Base-by-base conservation (phyloP, 2,888 invertebrate genomes). In the Pachymerium ferrugineum region DNA sequence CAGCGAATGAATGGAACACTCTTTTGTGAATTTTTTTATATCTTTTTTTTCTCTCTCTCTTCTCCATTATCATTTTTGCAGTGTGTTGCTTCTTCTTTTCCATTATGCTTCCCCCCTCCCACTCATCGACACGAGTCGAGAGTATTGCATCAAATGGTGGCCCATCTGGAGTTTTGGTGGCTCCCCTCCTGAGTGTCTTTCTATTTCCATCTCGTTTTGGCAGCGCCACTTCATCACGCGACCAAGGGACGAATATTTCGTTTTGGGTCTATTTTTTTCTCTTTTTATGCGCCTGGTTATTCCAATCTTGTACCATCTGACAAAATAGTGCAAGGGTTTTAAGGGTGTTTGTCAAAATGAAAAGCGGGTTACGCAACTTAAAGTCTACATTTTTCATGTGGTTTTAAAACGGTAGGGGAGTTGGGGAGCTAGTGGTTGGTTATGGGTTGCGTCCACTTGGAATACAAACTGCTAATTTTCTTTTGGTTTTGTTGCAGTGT, bases 111-210 rank as follows among this genome's bases (percentile, higher is more conserved):
- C 12, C 14, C 25, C 54, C 28, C 54, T 54, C 54, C 22, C 54
- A 8, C 54, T 22, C 54, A 54, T 54, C 54, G 54, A 54, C 54
- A 54, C 54, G 25, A 47, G 54, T 54, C 22, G 54, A 10, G 54
- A 54, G 54, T 54, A 54, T 54, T 22, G 54, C 54, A 54, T 54
- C 54, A 54, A 54, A 54, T 54, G 54, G 54, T 54, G 54, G 54
- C 54, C 54, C 54, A 54, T 54, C 54, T 54, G 22, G 54, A 54
- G 54, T 54, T 54, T 54, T 22, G 25, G 54, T 25, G 54, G 25
- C 54, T 54, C n/a, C 54, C 54, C 54, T 25, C 54, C 22, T 25
- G 54, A 54, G 54, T 54, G 54, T 54, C 54, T 54, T 54, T 54
- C 28, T 54, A 54, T 54, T 14, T 54, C 54, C 54, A 54, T 54